Evolutionary conservation across 2,113 vertebrate species (phyloP), one percentile per base, ranked within the genome.

Genomic region (Anguilla japonica): DNA sequence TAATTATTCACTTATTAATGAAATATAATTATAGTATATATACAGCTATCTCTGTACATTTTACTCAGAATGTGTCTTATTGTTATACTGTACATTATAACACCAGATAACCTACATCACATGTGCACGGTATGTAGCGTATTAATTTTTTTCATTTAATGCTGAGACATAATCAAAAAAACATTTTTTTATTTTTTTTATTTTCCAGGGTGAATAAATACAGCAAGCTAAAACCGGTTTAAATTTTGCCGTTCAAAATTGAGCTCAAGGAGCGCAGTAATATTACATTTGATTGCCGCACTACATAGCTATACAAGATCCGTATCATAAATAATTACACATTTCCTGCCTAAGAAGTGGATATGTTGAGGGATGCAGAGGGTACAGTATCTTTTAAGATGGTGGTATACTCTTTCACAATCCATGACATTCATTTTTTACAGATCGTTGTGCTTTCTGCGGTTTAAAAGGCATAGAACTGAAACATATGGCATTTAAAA

Each of bases 401-500:
- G 88, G 84, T 84, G 53, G 71, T 82, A 82, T 81, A 63, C 81
- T 87, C 87, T 91, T 92, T 91, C 91, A 93, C 90, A 89, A 40
- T 87, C 91, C 87, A 0, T 91, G 90, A 92, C 89, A 91, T 92
- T 82, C 86, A 88, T 89, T 90, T 90, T 92, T 92, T 89, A 91
- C 89, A 85, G 89, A 88, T 82, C 22, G 80, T 83, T 88, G 92
- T 87, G 53, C 91, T 94, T 88, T 91, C 88, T 91, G 89, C 89
- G 85, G 85, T 90, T 87, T 86, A 87, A 92, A 87, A 89, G 88
- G 86, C 41, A 87, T 87, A 81, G 85, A 92, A 90, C 89, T 86
- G 88, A 93, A 91, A 89, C 93, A 93, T 90, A 94, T 93, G 93
- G 91, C 91, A 87, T 91, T 91, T 85, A 86, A 92, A 90, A 87